Percentiles rank a stretch among this genome's conserved stretches.
Conservation (phyloP, 2,888 invertebrate species). For the Sarcophaga carnaria region DNA sequence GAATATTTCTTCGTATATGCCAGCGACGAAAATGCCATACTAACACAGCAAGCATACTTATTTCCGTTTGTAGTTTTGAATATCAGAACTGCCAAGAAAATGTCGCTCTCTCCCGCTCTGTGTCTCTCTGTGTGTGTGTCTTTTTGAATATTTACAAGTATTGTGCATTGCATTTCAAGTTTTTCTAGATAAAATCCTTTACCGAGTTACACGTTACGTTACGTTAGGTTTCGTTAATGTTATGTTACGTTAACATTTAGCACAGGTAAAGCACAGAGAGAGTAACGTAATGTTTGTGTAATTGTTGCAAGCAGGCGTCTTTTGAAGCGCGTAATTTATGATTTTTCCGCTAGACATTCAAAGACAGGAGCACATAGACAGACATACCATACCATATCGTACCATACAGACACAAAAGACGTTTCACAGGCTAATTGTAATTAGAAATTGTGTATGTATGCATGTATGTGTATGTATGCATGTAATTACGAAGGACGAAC, state of each 20-base stretch:
- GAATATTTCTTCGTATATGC: slow-evolving; percentile 32
- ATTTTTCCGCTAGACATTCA: slow-evolving; percentile 63
- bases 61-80: slow-evolving; percentile 49
- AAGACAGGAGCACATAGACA: background rate
- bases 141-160: too few relatives aligned
- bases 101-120: background rate
- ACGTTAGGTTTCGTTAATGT: too few relatives aligned
- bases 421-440: slow-evolving; percentile 71
- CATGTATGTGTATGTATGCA: slow-evolving; percentile 5
- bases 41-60: slow-evolving; percentile 35
- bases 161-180: background rate
- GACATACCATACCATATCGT: background rate
- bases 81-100: background rate
- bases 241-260: background rate
- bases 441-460: slow-evolving; percentile 69
- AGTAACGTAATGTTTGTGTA: slow-evolving; percentile 26
- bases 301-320: slow-evolving; percentile 64
- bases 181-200: slow-evolving; percentile 39
- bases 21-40: slow-evolving; percentile 30
- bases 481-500: too few relatives aligned
- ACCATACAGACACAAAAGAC: slow-evolving; percentile 59
- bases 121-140: too few relatives aligned
- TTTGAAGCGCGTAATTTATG: slow-evolving; percentile 67
- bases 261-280: slow-evolving; percentile 6
- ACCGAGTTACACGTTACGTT: background rate